Base-by-base conservation (phyloP, 2,797 vertebrate genomes). In the Lagocephalus sceleratus region DNA sequence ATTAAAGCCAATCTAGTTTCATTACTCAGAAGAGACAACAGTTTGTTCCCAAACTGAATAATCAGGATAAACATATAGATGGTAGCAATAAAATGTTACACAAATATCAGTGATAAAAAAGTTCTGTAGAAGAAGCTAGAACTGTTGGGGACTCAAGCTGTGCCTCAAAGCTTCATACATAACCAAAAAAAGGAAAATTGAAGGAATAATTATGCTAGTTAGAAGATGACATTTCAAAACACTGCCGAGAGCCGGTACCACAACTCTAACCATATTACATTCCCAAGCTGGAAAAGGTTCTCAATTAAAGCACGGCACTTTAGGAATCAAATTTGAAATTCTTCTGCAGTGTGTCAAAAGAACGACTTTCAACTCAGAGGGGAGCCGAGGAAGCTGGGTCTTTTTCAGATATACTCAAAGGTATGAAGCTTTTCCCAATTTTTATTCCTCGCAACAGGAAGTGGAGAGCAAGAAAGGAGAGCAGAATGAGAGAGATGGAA, bases 261-360 rank as follows among this genome's bases (percentile, higher is more conserved):
- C 39, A 23, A 50, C 66, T 65, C 54, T 51, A 10, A 51, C 68
- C 2, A 75, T 78, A 73, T 67, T 57, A 68, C 59, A 66, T 19
- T 83, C 59, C 78, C 77, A 70, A 75, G 70, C 57, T 71, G 60
- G 76, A 70, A 71, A 70, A 39, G 57, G 67, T 62, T 78, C 65
- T 71, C 72, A 85, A 82, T 85, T 79, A 85, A 76, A 83, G 62
- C 44, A 75, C 43, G 17, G 1, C 44, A 83, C 78, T 74, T 74
- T 85, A 82, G 78, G 65, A 81, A 82, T 73, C 73, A 66, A 60
- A 59, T 66, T 71, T 82, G 51, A 82, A 76, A 74, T 83, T 83
- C 64, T 79, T 58, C 64, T 40, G 59, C 76, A 62, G 73, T 82
- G 74, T 64, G 84, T 83, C 68, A 75, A 63, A 84, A 63, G 53